A percentile compares a stretch with the other conserved stretches of the same genome.
Conservation (phyloP, 1,140 invertebrate species). For the Oscheius sp. region DNA sequence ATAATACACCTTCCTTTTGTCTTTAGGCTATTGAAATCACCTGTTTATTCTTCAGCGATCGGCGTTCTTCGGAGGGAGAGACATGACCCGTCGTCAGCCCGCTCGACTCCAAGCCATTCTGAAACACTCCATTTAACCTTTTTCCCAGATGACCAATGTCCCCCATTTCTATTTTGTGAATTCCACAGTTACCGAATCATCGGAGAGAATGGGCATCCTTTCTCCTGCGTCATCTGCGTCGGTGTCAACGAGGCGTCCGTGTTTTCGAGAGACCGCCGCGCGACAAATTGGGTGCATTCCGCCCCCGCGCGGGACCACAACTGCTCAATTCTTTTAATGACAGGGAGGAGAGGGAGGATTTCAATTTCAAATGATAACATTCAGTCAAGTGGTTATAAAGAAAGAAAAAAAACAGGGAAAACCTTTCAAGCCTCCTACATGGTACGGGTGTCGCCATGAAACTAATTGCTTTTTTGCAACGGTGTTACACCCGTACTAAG, state of each 20-base stretch:
- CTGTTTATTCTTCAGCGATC: background rate
- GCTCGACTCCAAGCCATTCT: constrained; percentile 12
- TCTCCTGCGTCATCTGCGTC: constrained; percentile 6
- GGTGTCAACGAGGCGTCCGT: constrained; percentile 3
- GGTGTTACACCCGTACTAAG: no score
- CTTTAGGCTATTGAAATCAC: no score
- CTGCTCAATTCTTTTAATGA: background rate
- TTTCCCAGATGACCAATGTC: background rate
- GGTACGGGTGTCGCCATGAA: no score
- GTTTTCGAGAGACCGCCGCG: constrained; percentile 3
- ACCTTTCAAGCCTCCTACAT: no score
- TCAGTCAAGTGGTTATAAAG: background rate
- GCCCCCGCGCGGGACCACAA: background rate
- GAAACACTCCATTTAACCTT: background rate
- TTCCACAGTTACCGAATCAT: background rate
- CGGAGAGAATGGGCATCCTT: background rate
- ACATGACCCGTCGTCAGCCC: background rate
- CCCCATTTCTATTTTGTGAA: background rate
- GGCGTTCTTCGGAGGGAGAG: background rate
- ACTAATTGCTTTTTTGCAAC: background rate
- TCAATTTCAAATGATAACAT: no score
- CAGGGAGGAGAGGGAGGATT: background rate
- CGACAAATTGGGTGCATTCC: constrained; percentile 9
- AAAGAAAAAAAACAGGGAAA: background rate
- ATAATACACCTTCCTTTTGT: background rate